These are phyloP conservation scores for Osmerus eperlanus DNA, from an alignment of 2,113 vertebrate genomes.

Conservation along the genomic window DNA sequence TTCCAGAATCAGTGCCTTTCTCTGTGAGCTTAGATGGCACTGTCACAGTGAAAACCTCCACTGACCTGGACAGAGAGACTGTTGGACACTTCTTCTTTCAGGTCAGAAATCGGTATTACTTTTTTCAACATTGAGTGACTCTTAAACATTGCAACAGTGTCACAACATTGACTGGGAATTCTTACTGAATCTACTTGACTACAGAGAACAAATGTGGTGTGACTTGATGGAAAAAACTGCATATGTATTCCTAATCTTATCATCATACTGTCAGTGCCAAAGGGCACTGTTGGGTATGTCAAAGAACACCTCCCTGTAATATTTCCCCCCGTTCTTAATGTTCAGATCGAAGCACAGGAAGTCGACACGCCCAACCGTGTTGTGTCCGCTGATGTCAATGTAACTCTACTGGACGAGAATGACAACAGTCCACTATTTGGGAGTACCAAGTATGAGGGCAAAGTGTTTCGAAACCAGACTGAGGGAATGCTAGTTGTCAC, in stretches of 20 bases:
- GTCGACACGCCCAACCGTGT: slow-evolving; percentile 3
- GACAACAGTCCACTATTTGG: slow-evolving; percentile 74
- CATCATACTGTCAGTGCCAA: not conserved
- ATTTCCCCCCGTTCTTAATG: not conserved
- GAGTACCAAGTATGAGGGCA: slow-evolving; percentile 47
- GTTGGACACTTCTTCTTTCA: slow-evolving; percentile 53
- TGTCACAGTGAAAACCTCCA: slow-evolving; percentile 65
- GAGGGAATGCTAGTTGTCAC: slow-evolving; percentile 67
- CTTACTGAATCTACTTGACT: no score
- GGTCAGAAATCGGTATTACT: slow-evolving; percentile 45
- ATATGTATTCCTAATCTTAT: not conserved
- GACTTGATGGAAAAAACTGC: no score
- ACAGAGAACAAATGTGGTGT: no score
- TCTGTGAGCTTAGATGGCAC: slow-evolving; percentile 58
- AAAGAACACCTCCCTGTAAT: not conserved
- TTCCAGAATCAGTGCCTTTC: slow-evolving; percentile 67
- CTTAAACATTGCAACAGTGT: not conserved
- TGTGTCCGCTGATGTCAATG: slow-evolving; percentile 32
- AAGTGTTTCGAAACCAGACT: slow-evolving; percentile 68
- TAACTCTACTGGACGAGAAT: slow-evolving; percentile 73
- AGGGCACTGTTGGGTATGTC: not conserved
- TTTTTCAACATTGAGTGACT: not conserved
- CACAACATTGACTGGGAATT: no score
- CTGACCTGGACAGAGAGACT: slow-evolving; percentile 67
- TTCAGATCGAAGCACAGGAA: slow-evolving; percentile 72